Base-by-base conservation (phyloP, 1,140 invertebrate species). In the Listronotus bonariensis region DNA sequence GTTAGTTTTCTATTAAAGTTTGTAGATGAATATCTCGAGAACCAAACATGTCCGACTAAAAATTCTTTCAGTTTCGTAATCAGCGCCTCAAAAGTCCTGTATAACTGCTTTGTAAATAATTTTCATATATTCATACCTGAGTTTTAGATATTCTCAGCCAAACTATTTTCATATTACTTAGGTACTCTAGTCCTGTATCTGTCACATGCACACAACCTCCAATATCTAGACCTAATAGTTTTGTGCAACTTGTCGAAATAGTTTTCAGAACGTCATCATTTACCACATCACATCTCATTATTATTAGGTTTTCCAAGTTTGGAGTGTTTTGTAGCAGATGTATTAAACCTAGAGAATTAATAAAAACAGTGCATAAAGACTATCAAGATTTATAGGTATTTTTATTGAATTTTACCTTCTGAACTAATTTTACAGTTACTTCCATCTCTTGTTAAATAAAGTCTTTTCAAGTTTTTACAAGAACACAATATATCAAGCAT, bases 181-280 rank as follows among this genome's bases (percentile, higher is more conserved):
- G 32, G 34, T 31, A 34, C 26, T 20, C 17, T 3, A 71, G 14
- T 34, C 67, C 63, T 43, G 46, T 9, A 45, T 71, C 69, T 14
- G 67, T 57, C 2, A 71, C 26, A 54, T 59, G 42, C 3, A 9
- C 49, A 53, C 68, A 68, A 57, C 62, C 68, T 52, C 48, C 53
- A 18, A 60, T 17, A 53, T 59, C 46, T 10, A 69, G 40, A 34
- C 49, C 38, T 48, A 34, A 5, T 18, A 72, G 10, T 41, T 60
- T 48, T 12, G 15, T 14, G 36, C 58, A 66, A 54, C 41, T 14
- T 32, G 11, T 40, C n/a, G 53, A 65, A 26, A 72, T 18, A 20
- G 15, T 52, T 56, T 45, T 17, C 52, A 71, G 46, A 32, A 69
- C 61, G 48, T 56, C 40, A 45, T 69, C 58, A 51, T 53, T 57